Conservation (phyloP, 2,888 invertebrate genomes). For the Scrobipalpa costella region DNA sequence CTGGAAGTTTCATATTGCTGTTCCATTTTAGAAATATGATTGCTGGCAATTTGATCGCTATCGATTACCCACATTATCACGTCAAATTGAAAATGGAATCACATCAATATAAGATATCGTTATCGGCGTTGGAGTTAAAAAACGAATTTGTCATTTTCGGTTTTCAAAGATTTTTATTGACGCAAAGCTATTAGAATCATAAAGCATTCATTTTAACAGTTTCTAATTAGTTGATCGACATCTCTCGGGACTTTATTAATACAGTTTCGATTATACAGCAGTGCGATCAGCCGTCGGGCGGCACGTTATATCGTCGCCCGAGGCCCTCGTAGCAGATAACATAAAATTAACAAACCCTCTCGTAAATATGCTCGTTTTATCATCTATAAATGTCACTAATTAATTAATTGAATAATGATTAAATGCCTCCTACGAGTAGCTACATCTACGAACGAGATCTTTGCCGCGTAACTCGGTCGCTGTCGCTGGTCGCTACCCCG, state of each 20-base stretch:
- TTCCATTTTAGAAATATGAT: conserved; percentile 21
- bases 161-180: background rate
- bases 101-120: background rate
- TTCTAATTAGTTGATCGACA: conserved; percentile 16
- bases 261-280: conserved; percentile 3
- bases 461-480: conserved; percentile 57
- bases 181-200: background rate
- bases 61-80: conserved; percentile 16
- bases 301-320: conserved; percentile 35
- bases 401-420: conserved; percentile 79
- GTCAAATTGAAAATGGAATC: conserved; percentile 4
- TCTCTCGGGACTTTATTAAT: conserved; percentile 20
- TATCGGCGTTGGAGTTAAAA: background rate
- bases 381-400: conserved; percentile 78
- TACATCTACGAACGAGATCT: conserved; percentile 29
- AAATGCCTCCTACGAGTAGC: conserved; percentile 54
- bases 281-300: background rate
- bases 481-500: conserved; percentile 48
- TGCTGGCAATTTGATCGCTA: conserved; percentile 5
- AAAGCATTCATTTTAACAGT: background rate
- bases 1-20: conserved; percentile 26
- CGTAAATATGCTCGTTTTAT: conserved; percentile 75
- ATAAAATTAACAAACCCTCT: conserved; percentile 73
- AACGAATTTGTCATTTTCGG: background rate
- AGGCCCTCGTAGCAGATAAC: conserved; percentile 69